Conservation (phyloP, 2,113 vertebrate species). For the Oryzias celebensis region DNA sequence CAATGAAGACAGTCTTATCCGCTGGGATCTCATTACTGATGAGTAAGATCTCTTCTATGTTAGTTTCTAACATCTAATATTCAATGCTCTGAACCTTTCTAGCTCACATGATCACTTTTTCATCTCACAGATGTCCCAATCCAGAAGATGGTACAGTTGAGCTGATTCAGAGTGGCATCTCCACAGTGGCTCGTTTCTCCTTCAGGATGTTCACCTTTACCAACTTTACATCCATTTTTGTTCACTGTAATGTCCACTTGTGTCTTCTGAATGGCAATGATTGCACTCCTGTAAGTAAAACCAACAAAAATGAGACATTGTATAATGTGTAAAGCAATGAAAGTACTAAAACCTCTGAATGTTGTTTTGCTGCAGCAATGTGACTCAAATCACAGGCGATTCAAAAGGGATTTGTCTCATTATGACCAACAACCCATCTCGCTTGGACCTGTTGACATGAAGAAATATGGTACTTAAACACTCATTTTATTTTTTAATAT, state of each 20-base stretch:
- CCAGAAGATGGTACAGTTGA: slow-evolving; percentile 55
- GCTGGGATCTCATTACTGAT: slow-evolving; percentile 66
- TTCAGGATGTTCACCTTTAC: slow-evolving; percentile 71
- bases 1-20: slow-evolving; percentile 18
- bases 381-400: slow-evolving; percentile 11
- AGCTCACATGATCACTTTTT: fast-evolving
- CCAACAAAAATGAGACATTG: background rate
- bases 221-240: slow-evolving; percentile 48
- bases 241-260: slow-evolving; percentile 71
- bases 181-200: slow-evolving; percentile 67
- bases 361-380: slow-evolving; percentile 50
- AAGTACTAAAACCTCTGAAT: background rate
- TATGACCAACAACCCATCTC: too few species aligned
- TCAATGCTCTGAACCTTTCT: background rate
- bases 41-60: slow-evolving; percentile 43
- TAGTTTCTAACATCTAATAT: background rate
- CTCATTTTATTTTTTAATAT: too few species aligned
- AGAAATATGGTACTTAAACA: too few species aligned
- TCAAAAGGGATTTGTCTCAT: too few species aligned
- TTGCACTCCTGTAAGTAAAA: slow-evolving; percentile 60
- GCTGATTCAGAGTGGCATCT: slow-evolving; percentile 62
- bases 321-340: too few species aligned
- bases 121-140: slow-evolving; percentile 65
- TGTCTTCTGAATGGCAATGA: slow-evolving; percentile 53
- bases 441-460: too few species aligned